Percentiles rank a stretch among this genome's conserved stretches.
Evolutionary conservation across 1,140 invertebrate genomes (phyloP).

Genomic region (Cydia splendana): DNA sequence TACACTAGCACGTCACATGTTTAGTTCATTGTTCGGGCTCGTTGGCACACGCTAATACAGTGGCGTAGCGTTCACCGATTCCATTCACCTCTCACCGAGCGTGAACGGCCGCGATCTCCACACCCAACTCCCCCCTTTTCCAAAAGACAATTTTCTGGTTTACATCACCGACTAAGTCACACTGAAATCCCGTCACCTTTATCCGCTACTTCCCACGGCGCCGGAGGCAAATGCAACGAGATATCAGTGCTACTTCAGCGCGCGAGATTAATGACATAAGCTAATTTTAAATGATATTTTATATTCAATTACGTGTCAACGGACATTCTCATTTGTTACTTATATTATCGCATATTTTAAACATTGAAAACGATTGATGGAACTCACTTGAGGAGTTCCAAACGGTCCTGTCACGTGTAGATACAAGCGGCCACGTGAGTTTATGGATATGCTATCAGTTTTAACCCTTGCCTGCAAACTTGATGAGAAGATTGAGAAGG

Average conservation of each 20-base stretch:
- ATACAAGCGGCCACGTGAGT: constrained; percentile 45
- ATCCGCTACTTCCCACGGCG: constrained; percentile 18
- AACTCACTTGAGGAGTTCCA: neutral
- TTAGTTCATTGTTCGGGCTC: constrained; percentile 74
- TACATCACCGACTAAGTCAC: constrained; percentile 18
- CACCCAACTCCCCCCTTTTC: constrained; percentile 13
- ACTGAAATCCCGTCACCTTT: constrained; percentile 20
- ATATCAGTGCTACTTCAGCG: constrained; percentile 18
- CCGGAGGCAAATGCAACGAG: constrained; percentile 24
- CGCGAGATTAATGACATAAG: constrained; percentile 3
- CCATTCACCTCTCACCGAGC: constrained; percentile 77
- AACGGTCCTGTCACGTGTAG: constrained; percentile 42
- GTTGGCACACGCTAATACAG: constrained; percentile 71
- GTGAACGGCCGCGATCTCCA: constrained; percentile 59
- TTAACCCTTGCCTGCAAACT: neutral
- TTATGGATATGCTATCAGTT: constrained; percentile 1
- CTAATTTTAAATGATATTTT: neutral
- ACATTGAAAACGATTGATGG: constrained; percentile 10
- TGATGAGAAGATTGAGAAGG: neutral
- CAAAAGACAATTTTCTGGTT: constrained; percentile 31
- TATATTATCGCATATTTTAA: neutral
- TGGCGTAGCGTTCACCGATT: constrained; percentile 66
- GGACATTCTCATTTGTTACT: neutral
- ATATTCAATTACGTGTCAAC: neutral
- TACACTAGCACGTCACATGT: constrained; percentile 50